These are phyloP conservation scores for Cantharis rufa DNA, from an alignment of 2,888 invertebrate species.

Conservation along the genomic window DNA sequence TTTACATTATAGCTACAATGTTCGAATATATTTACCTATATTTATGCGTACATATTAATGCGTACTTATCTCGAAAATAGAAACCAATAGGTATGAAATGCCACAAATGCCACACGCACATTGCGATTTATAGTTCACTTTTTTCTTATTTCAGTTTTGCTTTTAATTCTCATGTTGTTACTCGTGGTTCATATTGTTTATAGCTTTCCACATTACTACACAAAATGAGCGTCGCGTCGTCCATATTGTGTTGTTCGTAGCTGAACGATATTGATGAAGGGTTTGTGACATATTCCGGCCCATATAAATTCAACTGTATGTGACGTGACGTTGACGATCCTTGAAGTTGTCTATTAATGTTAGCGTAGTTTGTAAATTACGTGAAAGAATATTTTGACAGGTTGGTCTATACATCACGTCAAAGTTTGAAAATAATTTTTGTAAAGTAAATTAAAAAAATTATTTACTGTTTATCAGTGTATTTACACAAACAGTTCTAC, in stretches of 20 bases:
- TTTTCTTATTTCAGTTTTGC: background rate
- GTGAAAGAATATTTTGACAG: background rate
- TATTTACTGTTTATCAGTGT: background rate
- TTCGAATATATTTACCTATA: background rate
- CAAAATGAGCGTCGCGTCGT: background rate
- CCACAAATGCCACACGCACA: no score
- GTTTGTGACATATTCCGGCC: background rate
- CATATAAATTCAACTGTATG: background rate
- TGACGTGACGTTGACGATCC: background rate
- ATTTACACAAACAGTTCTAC: background rate
- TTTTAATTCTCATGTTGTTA: background rate
- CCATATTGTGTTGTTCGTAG: no score
- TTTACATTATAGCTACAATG: background rate
- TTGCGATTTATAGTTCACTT: no score
- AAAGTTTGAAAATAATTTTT: background rate
- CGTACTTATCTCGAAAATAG: no score
- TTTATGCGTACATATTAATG: no score
- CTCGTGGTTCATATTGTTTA: background rate
- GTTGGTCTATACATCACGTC: background rate
- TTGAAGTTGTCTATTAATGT: background rate
- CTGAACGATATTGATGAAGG: background rate
- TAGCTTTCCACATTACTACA: background rate
- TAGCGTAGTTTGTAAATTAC: background rate
- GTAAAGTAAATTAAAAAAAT: background rate
- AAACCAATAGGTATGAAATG: no score